Evolutionary conservation across 2,797 vertebrate genomes (phyloP), one percentile per base, ranked within the genome.

Genomic region (Spheniscus humboldti): DNA sequence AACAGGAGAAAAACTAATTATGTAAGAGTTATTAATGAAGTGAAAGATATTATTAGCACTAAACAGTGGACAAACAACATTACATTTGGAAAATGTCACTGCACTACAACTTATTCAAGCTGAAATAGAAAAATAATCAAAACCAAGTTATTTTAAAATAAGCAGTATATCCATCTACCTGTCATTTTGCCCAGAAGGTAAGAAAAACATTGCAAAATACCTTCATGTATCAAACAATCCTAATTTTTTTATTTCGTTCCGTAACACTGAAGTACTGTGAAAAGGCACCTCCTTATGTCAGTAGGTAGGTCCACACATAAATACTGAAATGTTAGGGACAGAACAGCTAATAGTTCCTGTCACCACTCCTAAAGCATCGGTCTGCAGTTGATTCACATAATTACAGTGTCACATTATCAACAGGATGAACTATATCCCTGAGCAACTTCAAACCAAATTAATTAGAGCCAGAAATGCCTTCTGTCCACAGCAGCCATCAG

Each of bases 381-480:
- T 68, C 78, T 93, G 50, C 31, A 72, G 88, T 86, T 88, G 62
- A 86, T 83, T 95, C 64, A 88, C 66, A 5, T 87, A 91, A 91
- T 83, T 83, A 48, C 60, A 84, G 30, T 67, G 72, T 73, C 82
- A 96, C 62, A 56, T 91, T 86, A 83, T 95, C 66, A 93, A 50
- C 90, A 82, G 56, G 53, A 93, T 86, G 72, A 92, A 83, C 91
- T 88, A 75, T 78, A 90, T 86, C 86, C 72, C 76, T 85, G 24
- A 96, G 78, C 64, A 92, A 75, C 83, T 90, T 94, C 68, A 50
- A 73, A 86, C 28, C 41, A 92, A 87, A 96, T 93, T 80, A 94
- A 92, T 86, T 80, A 71, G 43, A 85, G 50, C 19, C 78, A 83
- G 67, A 68, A 80, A 79, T 89, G n/a, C 37, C 67, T 92, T 89